These are phyloP conservation scores for Porites lutea DNA, from an alignment of 64 coral and sea anemone species.

Conservation along the genomic window DNA sequence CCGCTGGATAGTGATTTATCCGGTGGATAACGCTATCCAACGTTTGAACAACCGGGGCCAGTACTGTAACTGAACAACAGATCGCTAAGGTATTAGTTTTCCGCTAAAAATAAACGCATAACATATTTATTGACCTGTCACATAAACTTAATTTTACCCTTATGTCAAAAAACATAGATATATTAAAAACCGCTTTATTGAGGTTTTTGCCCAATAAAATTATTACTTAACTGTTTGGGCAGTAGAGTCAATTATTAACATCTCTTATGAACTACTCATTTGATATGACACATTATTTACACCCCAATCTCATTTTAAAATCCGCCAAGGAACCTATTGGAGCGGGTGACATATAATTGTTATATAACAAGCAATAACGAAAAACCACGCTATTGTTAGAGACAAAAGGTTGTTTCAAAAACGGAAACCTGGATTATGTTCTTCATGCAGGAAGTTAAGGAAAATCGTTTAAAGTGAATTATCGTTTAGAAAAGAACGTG, in stretches of 20 bases:
- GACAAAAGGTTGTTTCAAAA: slow-evolving; percentile 14
- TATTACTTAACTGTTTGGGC: too few species aligned
- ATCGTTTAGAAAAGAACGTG: neutral
- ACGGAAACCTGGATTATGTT: slow-evolving; percentile 10
- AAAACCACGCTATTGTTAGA: neutral
- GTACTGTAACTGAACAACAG: too few species aligned
- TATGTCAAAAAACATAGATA: too few species aligned
- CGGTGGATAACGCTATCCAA: too few species aligned
- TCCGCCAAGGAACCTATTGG: neutral
- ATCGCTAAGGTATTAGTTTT: too few species aligned
- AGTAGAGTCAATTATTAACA: neutral
- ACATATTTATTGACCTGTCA: too few species aligned
- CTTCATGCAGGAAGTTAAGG: neutral
- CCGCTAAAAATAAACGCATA: too few species aligned
- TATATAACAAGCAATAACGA: slow-evolving; percentile 4
- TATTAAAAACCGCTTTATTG: too few species aligned
- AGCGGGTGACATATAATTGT: slow-evolving; percentile 10
- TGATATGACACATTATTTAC: neutral
- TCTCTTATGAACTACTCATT: neutral
- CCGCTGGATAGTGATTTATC: too few species aligned
- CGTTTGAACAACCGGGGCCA: too few species aligned
- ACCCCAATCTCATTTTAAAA: neutral
- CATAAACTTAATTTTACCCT: too few species aligned
- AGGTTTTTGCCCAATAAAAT: too few species aligned
- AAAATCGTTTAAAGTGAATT: neutral